A percentile compares a stretch with the other conserved stretches of the same genome.
Conservation (phyloP, 35 echinoderm and acorn worm species). For the Ptychodera flava region DNA sequence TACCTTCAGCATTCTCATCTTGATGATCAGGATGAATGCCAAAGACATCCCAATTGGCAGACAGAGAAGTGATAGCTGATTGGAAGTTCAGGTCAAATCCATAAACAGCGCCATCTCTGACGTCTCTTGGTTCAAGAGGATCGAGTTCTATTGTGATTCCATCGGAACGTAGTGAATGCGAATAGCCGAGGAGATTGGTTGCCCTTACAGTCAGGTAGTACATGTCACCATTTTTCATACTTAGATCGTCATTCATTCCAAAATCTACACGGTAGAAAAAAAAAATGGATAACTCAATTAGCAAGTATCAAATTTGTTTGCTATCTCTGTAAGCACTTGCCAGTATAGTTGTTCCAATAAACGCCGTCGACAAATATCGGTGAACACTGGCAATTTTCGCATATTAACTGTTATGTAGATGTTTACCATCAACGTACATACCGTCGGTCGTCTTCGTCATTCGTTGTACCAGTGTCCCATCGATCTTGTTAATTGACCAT, state of each 20-base stretch:
- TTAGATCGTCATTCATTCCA: too few relatives aligned
- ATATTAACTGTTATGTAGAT: too few relatives aligned
- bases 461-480: background rate
- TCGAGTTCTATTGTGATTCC: slow-evolving; percentile 16
- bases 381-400: too few relatives aligned
- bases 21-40: background rate
- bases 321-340: too few relatives aligned
- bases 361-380: too few relatives aligned
- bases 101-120: slow-evolving; percentile 23
- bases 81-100: slow-evolving; percentile 37
- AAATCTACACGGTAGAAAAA: too few relatives aligned
- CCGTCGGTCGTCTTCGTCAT: too few relatives aligned
- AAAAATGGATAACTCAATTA: too few relatives aligned
- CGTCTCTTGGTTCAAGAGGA: slow-evolving; percentile 21
- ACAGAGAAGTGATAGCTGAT: slow-evolving; percentile 8
- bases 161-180: slow-evolving; percentile 16
- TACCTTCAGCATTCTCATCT: too few relatives aligned
- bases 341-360: too few relatives aligned
- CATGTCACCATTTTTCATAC: slow-evolving; percentile 32
- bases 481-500: slow-evolving; percentile 29
- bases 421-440: too few relatives aligned
- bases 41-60: slow-evolving; percentile 44
- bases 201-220: slow-evolving; percentile 27
- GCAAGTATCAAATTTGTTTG: too few relatives aligned
- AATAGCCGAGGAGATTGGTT: slow-evolving; percentile 19